Percentiles rank a stretch among this genome's conserved stretches.
These are phyloP conservation scores for Notolepis coatsorum DNA, from an alignment of 2,797 vertebrate genomes.

Conservation along the genomic window DNA sequence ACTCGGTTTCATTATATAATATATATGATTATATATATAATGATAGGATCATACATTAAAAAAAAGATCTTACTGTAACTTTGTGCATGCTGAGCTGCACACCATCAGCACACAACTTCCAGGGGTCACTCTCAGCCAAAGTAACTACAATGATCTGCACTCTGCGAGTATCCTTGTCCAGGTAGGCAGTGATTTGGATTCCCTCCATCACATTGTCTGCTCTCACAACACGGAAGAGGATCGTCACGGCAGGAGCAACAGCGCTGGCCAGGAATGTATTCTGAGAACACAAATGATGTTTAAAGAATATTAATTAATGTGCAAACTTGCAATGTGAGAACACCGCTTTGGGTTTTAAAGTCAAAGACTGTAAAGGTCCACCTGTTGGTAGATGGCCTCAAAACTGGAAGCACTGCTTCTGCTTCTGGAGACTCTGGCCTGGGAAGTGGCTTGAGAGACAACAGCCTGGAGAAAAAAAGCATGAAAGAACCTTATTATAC, in stretches of 20 bases:
- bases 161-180: slow-evolving; percentile 55
- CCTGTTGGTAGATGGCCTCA: slow-evolving; percentile 50
- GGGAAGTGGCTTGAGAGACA: slow-evolving; percentile 28
- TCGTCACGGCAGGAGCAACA: slow-evolving; percentile 57
- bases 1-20: no score
- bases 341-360: neutral
- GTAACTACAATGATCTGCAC: slow-evolving; percentile 73
- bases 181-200: slow-evolving; percentile 69
- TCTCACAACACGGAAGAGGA: slow-evolving; percentile 59
- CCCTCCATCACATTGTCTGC: slow-evolving; percentile 63
- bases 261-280: slow-evolving; percentile 62
- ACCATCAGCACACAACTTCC: slow-evolving; percentile 79
- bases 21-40: no score
- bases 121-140: slow-evolving; percentile 72
- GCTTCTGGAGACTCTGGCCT: neutral
- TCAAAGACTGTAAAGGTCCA: slow-evolving; percentile 12
- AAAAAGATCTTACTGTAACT: slow-evolving; percentile 76
- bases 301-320: neutral
- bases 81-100: slow-evolving; percentile 75
- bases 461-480: slow-evolving; percentile 36
- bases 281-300: slow-evolving; percentile 43
- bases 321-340: neutral
- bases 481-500: neutral
- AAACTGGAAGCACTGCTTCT: slow-evolving; percentile 53
- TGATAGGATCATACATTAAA: no score